Base-by-base conservation (phyloP, 1,140 invertebrate species). In the Babylonia areolata region DNA sequence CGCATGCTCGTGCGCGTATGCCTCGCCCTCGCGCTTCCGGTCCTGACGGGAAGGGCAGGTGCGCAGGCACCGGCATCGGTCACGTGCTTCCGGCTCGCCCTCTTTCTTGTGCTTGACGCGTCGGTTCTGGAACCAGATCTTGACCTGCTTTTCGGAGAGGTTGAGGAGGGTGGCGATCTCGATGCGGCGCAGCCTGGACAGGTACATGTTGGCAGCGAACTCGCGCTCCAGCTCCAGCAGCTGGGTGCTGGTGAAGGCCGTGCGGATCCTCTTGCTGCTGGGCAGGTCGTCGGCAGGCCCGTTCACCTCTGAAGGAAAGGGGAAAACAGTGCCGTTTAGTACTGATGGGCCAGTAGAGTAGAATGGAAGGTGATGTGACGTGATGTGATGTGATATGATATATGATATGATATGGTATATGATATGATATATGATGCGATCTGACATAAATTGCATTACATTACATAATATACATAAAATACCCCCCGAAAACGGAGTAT, bases 91-190 rank as follows among this genome's bases (percentile, higher is more conserved):
- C 12, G 85, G 78, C 88, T 94, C 54, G 9, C 91, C 91, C 89
- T 97, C 97, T 91, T 98, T 98, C 95, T 98, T 98, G 93, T 97
- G 96, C 92, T 98, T 98, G 3, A 98, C 98, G 5, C 98, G 95
- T 12, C 95, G 91, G 92, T 98, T 98, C 93, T 98, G 97, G 92
- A 85, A 85, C 77, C 73, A 85, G 77, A 85, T 85, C 42, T 79
- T 78, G 31, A 85, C 73, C 84, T 98, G 98, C 93, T 99, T 99
- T 94, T 99, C 98, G 0, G 97, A 98, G 0, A 99, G 94, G 37
- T 96, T 96, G 6, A 96, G 91, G 87, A 95, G 95, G 6, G 94
- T 95, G 37, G 95, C 95, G 42, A 96, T 96, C 91, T 96, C 95
- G 79, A 96, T 96, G 23, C 95, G 90, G 73, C 95, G 90, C 3